phyloP scores from a whole-genome alignment of 2,113 vertebrate species.

The Dolichallabes microphthalmus region DNA sequence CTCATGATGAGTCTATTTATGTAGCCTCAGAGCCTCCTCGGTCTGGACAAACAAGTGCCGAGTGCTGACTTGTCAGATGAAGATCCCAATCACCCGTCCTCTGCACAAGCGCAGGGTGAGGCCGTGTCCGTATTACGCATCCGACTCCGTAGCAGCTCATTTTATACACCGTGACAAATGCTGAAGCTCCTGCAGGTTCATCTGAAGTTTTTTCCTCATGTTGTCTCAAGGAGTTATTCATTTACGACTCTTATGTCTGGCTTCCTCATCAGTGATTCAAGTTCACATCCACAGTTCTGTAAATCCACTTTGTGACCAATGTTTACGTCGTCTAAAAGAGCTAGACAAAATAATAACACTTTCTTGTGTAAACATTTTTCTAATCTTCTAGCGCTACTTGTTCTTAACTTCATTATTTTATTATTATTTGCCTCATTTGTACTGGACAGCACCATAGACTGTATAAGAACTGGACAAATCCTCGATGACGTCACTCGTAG shows the following conservation, averaged over 20 bases:
- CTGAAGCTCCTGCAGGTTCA: not conserved
- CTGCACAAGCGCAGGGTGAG: not conserved
- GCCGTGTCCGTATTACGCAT: not conserved
- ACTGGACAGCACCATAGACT: not conserved
- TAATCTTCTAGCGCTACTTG: not conserved
- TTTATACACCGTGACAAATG: not conserved
- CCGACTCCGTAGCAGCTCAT: not conserved
- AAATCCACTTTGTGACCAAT: not conserved
- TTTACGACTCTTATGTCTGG: not conserved
- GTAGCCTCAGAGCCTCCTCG: slow-evolving; percentile 10
- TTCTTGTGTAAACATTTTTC: not conserved
- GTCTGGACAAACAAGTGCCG: not conserved
- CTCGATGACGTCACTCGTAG: too few relatives aligned
- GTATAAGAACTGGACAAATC: too few relatives aligned
- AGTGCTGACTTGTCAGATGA: slow-evolving; percentile 1
- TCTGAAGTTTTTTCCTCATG: not conserved
- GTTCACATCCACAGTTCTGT: not conserved
- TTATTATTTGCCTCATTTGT: too few relatives aligned
- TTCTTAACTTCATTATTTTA: not conserved
- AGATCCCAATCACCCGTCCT: slow-evolving; percentile 29
- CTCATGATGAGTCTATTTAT: slow-evolving; percentile 20
- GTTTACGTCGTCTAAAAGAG: not conserved
- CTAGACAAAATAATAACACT: not conserved
- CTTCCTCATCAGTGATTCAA: not conserved
- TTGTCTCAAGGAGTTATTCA: not conserved